phyloP scores from a whole-genome alignment of 2,113 vertebrate genomes.

The Desmodus rotundus region DNA sequence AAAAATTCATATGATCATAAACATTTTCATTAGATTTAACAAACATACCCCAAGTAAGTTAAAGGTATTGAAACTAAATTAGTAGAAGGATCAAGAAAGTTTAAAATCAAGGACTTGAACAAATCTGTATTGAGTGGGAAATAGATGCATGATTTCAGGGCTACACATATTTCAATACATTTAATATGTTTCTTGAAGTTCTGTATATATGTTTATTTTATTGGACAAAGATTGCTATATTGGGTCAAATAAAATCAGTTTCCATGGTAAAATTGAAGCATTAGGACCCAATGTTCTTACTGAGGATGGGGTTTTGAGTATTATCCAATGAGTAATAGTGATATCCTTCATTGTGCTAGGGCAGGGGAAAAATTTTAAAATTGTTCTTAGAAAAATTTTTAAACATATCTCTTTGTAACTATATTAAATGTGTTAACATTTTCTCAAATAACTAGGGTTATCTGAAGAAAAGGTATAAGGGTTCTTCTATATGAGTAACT shows the following conservation, averaged over 20 bases:
- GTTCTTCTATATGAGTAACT: not conserved
- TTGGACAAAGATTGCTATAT: not conserved
- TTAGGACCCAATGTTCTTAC: not conserved
- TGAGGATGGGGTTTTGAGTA: not conserved
- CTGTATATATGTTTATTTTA: not conserved
- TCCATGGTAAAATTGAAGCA: not conserved
- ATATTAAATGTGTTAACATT: not conserved
- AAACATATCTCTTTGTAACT: not conserved
- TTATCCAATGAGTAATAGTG: not conserved
- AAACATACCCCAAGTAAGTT: not conserved
- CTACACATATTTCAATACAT: not conserved
- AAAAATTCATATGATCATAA: not conserved
- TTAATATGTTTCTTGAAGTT: not conserved
- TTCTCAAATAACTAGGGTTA: not conserved
- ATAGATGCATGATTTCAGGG: not conserved
- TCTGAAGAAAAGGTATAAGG: not conserved
- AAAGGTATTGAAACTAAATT: not conserved
- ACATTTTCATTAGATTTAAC: not conserved
- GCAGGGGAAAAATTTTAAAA: not conserved
- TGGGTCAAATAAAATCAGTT: not conserved
- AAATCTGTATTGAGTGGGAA: not conserved
- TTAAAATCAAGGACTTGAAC: slow-evolving; percentile 19
- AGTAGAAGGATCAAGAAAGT: not conserved
- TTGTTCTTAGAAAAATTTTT: not conserved
- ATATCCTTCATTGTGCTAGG: not conserved